phyloP scores from a whole-genome alignment of 1,140 invertebrate genomes.

The Drosophila nigrodunni region DNA sequence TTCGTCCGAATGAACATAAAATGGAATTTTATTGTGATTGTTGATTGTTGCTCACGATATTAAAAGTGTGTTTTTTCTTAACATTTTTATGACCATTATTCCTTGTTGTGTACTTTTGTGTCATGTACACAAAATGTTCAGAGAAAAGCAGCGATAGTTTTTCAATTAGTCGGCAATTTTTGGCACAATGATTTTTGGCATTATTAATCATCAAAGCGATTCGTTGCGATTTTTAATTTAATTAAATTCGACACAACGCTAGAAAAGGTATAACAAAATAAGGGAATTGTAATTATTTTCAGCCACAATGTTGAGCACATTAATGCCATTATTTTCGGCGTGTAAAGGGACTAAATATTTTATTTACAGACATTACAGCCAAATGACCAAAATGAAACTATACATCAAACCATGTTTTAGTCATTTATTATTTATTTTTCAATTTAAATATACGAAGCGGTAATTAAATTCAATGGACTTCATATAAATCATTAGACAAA shows the following conservation, averaged over 20 bases:
- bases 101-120: conserved; percentile 39
- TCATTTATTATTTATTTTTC: too few species aligned
- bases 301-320: not conserved
- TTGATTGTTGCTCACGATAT: conserved; percentile 39
- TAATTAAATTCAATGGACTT: too few species aligned
- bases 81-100: conserved; percentile 40
- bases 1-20: conserved; percentile 21
- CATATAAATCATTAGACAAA: too few species aligned
- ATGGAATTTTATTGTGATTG: conserved; percentile 42
- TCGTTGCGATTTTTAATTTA: conserved; percentile 38
- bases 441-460: too few species aligned
- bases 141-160: conserved; percentile 19
- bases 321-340: too few species aligned
- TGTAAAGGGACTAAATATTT: too few species aligned
- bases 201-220: conserved; percentile 28
- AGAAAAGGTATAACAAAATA: conserved; percentile 2
- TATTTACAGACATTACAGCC: too few species aligned
- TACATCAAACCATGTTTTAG: too few species aligned
- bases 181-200: conserved; percentile 35
- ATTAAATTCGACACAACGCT: conserved; percentile 20
- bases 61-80: conserved; percentile 26
- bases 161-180: conserved; percentile 53
- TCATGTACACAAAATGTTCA: conserved; percentile 27
- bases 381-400: too few species aligned
- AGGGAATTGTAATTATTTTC: not conserved